These are phyloP conservation scores for Drosophila nigrodunni DNA, from an alignment of 1,140 invertebrate species.

Conservation along the genomic window DNA sequence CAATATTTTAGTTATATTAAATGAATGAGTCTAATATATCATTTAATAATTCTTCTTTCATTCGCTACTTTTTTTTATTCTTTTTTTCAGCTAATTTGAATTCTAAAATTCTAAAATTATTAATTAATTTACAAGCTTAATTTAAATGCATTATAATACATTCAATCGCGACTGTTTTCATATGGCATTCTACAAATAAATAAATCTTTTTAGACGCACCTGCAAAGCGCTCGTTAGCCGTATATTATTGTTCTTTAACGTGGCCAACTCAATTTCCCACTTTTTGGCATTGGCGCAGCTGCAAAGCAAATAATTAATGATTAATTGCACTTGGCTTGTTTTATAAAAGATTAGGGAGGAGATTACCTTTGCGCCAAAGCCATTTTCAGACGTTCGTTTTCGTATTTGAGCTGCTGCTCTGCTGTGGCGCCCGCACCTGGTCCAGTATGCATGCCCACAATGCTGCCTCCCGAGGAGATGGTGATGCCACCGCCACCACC, in stretches of 20 bases:
- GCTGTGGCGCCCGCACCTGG: constrained; percentile 85
- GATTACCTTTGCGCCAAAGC: constrained; percentile 96
- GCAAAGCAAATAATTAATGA: constrained; percentile 58
- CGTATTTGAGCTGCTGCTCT: constrained; percentile 97
- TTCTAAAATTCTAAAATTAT: too few species aligned
- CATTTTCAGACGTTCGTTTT: constrained; percentile 97
- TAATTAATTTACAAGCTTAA: too few species aligned
- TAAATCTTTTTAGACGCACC: constrained; percentile 52
- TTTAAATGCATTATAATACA: too few species aligned
- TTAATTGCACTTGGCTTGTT: neutral
- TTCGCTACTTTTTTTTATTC: too few species aligned
- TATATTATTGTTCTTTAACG: constrained; percentile 97
- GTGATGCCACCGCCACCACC: constrained; percentile 60
- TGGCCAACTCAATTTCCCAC: constrained; percentile 98
- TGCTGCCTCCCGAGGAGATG: constrained; percentile 74
- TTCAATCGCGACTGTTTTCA: too few species aligned
- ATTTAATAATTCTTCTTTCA: too few species aligned
- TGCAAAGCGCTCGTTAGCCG: constrained; percentile 97
- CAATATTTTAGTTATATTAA: too few species aligned
- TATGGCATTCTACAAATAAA: too few species aligned
- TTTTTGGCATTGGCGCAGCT: constrained; percentile 99
- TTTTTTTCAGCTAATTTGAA: too few species aligned
- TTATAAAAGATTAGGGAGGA: neutral
- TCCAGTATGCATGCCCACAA: constrained; percentile 79
- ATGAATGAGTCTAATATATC: too few species aligned